Evolutionary conservation across 2,797 vertebrate genomes (phyloP).

Genomic region (Hypotaenidia philippensis): DNA sequence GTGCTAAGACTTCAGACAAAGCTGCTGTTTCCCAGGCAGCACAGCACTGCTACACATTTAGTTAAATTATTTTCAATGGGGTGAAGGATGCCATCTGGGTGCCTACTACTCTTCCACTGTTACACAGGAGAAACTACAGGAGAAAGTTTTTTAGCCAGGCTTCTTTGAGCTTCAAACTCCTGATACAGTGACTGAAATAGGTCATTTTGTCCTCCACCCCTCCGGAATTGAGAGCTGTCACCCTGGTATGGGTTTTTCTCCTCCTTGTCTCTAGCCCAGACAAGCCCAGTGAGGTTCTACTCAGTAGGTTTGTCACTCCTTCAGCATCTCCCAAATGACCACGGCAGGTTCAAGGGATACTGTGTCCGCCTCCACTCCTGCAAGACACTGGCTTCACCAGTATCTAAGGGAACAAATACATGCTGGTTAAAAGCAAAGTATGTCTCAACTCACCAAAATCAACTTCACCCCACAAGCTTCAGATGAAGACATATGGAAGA

Average conservation of each 20-base stretch:
- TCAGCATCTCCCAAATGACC: not conserved
- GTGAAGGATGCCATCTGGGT: not conserved
- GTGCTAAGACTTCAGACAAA: not conserved
- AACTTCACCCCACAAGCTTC: not conserved
- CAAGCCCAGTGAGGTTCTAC: not conserved
- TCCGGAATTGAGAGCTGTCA: not conserved
- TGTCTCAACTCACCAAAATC: not conserved
- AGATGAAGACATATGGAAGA: rapidly evolving
- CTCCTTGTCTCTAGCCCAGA: not conserved
- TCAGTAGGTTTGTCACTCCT: not conserved
- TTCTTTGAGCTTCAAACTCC: not conserved
- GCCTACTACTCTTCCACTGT: not conserved
- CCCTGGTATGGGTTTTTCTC: not conserved
- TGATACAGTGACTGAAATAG: not conserved
- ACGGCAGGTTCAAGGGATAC: rapidly evolving
- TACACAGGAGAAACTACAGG: not conserved
- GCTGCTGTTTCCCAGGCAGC: not conserved
- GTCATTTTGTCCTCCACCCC: not conserved
- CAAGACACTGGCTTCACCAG: not conserved
- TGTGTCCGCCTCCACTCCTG: not conserved
- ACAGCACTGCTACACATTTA: not conserved
- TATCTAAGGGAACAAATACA: not conserved
- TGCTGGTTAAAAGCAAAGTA: not conserved
- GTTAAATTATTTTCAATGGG: not conserved
- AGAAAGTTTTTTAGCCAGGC: not conserved